Conservation (phyloP, 2,113 vertebrate species). For the Cettia cetti region DNA sequence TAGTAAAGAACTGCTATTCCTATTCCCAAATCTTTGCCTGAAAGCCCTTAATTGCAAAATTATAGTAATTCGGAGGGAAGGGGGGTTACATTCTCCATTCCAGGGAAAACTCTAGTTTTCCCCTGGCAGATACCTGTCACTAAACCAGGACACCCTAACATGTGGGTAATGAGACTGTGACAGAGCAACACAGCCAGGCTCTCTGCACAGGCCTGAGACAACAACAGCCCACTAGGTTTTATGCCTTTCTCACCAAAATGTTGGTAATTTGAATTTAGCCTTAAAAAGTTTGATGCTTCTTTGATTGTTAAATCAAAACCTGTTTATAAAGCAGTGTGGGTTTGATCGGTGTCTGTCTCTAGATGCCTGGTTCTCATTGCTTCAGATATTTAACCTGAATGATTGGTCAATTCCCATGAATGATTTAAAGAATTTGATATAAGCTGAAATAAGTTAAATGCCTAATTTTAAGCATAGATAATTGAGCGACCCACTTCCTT, state of each 20-base stretch:
- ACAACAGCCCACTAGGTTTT: background rate
- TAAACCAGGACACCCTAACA: too few species aligned
- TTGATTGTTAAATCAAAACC: background rate
- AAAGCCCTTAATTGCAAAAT: too few species aligned
- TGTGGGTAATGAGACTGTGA: background rate
- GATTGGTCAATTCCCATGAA: background rate
- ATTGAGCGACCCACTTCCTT: conserved; percentile 34
- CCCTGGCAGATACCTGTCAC: too few species aligned
- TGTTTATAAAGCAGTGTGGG: background rate
- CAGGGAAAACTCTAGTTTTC: too few species aligned
- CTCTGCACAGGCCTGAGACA: background rate
- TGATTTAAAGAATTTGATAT: conserved; percentile 8
- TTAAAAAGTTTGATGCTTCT: background rate
- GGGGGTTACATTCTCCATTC: too few species aligned
- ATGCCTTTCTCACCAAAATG: background rate
- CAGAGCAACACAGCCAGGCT: background rate
- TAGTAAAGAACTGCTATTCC: too few species aligned
- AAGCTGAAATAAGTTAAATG: conserved; percentile 43
- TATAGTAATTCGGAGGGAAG: too few species aligned
- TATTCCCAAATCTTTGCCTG: too few species aligned
- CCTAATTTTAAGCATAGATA: conserved; percentile 25
- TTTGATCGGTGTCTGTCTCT: background rate
- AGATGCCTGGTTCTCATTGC: background rate
- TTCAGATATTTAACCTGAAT: background rate
- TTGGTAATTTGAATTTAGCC: background rate